phyloP scores from a whole-genome alignment of 2,888 invertebrate species.

The Helleia helle region DNA sequence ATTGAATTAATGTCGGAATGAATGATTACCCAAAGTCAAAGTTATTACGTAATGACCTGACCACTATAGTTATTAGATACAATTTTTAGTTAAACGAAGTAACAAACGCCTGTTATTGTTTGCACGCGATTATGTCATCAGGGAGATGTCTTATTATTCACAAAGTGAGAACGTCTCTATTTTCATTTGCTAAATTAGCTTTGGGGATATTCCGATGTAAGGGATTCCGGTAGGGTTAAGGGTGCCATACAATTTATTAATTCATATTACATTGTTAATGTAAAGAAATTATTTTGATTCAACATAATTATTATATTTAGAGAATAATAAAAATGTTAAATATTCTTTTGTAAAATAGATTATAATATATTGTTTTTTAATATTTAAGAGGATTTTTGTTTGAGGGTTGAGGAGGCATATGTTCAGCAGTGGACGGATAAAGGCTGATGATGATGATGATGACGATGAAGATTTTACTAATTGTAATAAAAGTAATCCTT shows the following conservation, averaged over 20 bases:
- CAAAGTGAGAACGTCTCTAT: slow-evolving; percentile 47
- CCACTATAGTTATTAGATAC: slow-evolving; percentile 15
- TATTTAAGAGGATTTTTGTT: too few relatives aligned
- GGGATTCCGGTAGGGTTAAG: slow-evolving; percentile 28
- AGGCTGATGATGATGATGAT: too few relatives aligned
- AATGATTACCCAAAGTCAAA: not conserved
- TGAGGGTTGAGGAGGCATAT: too few relatives aligned
- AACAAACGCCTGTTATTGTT: slow-evolving; percentile 25
- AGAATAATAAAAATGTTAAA: too few relatives aligned
- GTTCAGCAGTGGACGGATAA: too few relatives aligned
- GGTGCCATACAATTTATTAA: not conserved
- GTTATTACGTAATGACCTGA: not conserved
- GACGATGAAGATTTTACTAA: too few relatives aligned
- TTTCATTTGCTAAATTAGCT: slow-evolving; percentile 56
- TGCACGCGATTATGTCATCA: slow-evolving; percentile 46
- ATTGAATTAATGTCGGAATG: not conserved
- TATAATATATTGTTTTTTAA: too few relatives aligned
- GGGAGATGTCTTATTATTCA: slow-evolving; percentile 58
- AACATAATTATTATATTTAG: too few relatives aligned
- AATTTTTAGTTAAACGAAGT: slow-evolving; percentile 20
- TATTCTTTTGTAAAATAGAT: too few relatives aligned
- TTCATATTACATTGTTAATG: not conserved
- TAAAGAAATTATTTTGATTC: too few relatives aligned
- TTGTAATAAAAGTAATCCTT: too few relatives aligned
- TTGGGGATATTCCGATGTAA: slow-evolving; percentile 37